These are phyloP conservation scores for Omphaloscelis lunosa DNA, from an alignment of 2,888 invertebrate species.

Conservation along the genomic window DNA sequence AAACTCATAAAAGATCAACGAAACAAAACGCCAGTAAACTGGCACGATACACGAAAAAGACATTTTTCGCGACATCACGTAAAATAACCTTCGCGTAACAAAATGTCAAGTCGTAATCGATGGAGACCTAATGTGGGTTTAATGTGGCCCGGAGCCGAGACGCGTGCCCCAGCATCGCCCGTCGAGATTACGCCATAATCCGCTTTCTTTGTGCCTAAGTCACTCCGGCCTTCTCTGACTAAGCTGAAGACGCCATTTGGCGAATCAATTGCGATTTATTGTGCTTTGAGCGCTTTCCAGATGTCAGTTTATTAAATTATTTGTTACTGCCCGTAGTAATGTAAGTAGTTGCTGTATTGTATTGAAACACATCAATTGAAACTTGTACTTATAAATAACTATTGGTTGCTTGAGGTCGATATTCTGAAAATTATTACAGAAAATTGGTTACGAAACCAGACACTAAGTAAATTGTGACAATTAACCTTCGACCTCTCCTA, in stretches of 20 bases:
- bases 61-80: constrained; percentile 66
- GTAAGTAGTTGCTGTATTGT: background rate
- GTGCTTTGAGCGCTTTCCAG: constrained; percentile 62
- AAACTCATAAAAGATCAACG: constrained; percentile 14
- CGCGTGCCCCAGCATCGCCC: constrained; percentile 85
- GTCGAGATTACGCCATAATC: constrained; percentile 85
- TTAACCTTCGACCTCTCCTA: constrained; percentile 25
- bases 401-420: background rate
- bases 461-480: background rate
- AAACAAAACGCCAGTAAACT: constrained; percentile 32
- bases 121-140: constrained; percentile 86
- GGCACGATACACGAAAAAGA: constrained; percentile 49
- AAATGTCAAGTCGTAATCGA: constrained; percentile 83
- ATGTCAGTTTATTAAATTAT: constrained; percentile 61
- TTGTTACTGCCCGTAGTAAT: constrained; percentile 19
- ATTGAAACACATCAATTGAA: background rate
- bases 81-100: constrained; percentile 72
- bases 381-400: background rate
- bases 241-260: constrained; percentile 76
- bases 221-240: constrained; percentile 74
- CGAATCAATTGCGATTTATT: constrained; percentile 79
- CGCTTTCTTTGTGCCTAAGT: constrained; percentile 85
- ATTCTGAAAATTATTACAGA: background rate
- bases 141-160: constrained; percentile 80
- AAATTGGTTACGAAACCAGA: background rate